Evolutionary conservation across 2,797 vertebrate species (phyloP).

Genomic region (Botia almorhae): DNA sequence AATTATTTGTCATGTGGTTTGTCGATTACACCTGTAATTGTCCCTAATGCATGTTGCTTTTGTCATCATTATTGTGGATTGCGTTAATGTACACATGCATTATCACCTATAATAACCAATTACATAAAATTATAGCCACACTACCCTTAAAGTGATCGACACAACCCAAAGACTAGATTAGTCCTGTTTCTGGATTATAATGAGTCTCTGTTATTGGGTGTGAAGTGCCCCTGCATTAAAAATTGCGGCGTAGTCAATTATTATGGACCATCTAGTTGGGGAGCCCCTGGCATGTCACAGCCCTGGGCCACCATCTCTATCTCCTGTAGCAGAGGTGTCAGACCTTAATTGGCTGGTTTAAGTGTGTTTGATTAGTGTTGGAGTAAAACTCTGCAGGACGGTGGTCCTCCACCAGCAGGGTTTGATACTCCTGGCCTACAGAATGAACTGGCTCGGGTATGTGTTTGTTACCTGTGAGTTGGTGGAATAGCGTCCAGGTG

Average conservation of each 20-base stretch:
- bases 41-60: neutral
- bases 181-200: no score
- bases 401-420: neutral
- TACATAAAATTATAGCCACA: neutral
- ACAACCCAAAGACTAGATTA: no score
- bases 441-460: neutral
- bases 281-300: neutral
- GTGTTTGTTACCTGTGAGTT: constrained; percentile 91
- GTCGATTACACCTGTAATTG: neutral
- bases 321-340: neutral
- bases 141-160: no score
- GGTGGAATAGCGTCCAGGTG: constrained; percentile 94
- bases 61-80: neutral
- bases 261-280: neutral
- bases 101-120: no score
- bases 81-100: neutral
- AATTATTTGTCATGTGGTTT: neutral
- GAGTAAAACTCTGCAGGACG: neutral
- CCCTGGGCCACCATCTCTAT: neutral
- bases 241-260: neutral
- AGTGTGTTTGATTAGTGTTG: no score
- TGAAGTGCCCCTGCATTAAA: neutral
- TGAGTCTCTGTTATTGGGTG: neutral
- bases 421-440: no score
- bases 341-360: neutral